Percentiles rank a stretch among this genome's conserved stretches.
Conservation (phyloP, 1,140 invertebrate species). For the Pogonomyrmex californicus region DNA sequence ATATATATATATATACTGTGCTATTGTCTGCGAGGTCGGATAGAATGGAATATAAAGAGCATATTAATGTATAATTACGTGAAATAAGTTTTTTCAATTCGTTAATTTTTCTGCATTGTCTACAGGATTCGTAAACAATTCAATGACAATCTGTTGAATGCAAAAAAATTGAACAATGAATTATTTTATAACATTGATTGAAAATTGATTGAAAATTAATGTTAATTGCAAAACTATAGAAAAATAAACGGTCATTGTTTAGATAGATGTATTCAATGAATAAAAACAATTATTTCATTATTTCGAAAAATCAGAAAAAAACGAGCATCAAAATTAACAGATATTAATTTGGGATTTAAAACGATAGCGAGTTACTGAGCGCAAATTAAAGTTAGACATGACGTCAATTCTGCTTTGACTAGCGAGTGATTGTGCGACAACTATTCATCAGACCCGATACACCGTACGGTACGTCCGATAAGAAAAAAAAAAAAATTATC, state of each 20-base stretch:
- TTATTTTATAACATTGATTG: not conserved
- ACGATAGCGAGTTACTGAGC: not conserved
- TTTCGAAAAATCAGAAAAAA: not conserved
- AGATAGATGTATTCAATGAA: not conserved
- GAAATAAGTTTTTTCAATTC: not conserved
- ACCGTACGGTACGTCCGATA: not conserved
- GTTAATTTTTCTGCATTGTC: not conserved
- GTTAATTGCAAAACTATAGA: not conserved
- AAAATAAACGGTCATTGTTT: slow-evolving; percentile 1
- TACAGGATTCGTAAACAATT: slow-evolving; percentile 16
- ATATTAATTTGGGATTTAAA: not conserved
- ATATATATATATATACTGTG: not conserved
- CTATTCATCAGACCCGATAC: slow-evolving; percentile 30
- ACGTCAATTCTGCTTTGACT: not conserved
- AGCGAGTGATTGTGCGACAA: slow-evolving; percentile 23
- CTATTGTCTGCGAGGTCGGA: slow-evolving; percentile 13
- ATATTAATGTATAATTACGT: not conserved
- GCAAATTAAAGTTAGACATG: not conserved
- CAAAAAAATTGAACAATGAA: not conserved
- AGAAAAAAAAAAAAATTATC: not conserved
- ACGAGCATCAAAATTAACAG: not conserved
- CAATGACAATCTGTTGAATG: not conserved
- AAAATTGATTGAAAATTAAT: not conserved
- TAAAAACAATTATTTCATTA: not conserved
- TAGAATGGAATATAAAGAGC: not conserved